Evolutionary conservation across 2,888 invertebrate genomes (phyloP).

Genomic region (Perithous albicinctus): DNA sequence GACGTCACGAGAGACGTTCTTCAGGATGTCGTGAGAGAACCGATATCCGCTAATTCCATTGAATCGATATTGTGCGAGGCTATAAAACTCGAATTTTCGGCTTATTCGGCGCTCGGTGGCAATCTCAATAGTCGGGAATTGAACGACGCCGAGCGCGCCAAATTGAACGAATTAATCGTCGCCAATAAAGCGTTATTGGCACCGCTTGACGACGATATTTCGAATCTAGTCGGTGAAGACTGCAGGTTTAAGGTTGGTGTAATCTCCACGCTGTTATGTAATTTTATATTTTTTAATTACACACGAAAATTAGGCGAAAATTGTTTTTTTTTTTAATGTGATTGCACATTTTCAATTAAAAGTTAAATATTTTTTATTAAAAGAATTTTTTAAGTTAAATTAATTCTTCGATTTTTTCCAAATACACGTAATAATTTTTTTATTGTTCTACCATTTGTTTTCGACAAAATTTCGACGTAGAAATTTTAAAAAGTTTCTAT

Average conservation of each 20-base stretch:
- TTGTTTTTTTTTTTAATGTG: too few species aligned
- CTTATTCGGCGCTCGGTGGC: conserved; percentile 88
- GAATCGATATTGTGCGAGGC: conserved; percentile 94
- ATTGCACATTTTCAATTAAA: too few species aligned
- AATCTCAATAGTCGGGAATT: conserved; percentile 89
- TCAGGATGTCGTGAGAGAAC: conserved; percentile 87
- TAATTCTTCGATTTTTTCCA: not conserved
- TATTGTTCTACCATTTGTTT: too few species aligned
- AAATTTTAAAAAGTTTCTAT: too few species aligned
- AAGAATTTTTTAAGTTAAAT: not conserved
- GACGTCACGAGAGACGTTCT: conserved; percentile 88
- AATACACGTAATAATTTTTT: not conserved
- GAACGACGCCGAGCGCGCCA: conserved; percentile 93
- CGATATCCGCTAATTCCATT: conserved; percentile 89
- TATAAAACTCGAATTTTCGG: conserved; percentile 93
- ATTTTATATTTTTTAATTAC: not conserved
- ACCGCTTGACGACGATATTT: conserved; percentile 93
- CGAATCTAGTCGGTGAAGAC: conserved; percentile 89
- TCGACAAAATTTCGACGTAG: too few species aligned
- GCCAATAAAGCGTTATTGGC: conserved; percentile 94
- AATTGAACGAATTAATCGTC: conserved; percentile 93
- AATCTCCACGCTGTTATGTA: too few species aligned
- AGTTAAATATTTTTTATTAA: too few species aligned
- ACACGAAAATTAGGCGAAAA: not conserved
- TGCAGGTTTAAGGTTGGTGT: conserved; percentile 86